Evolutionary conservation across 2,888 invertebrate genomes (phyloP), one percentile per base, ranked within the genome.

Genomic region (Brachyptera risi): DNA sequence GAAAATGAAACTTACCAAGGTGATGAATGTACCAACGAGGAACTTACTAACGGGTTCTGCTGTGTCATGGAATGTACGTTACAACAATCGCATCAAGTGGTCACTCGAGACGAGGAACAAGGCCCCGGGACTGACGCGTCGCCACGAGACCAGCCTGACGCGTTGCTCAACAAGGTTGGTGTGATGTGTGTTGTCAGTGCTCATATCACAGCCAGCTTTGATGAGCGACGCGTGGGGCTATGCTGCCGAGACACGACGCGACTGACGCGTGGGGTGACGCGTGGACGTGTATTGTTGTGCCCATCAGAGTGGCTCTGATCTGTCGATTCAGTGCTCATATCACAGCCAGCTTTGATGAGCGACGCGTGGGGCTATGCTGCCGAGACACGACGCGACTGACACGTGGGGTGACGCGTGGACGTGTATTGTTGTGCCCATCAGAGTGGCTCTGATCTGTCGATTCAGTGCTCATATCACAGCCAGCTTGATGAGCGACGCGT

Each of bases 121-220:
- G 60, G 27, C n/a, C n/a, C n/a, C n/a, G n/a, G n/a, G 35, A 42
- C 21, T 21, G 17, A 4, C 9, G 19, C 4, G 19, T n/a, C 19
- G 3, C 2, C 5, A 21, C 3, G 15, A 42, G 17, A 17, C 27
- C 17, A 31, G 50, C 69, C 78, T 80, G 79, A 56, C 61, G 68
- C 69, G 62, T 78, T 83, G 79, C 91, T 91, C 91, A n/a, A 84
- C 92, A 90, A 92, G 89, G 88, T 90, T 90, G 89, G 80, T 90
- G 92, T 91, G 80, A 83, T 87, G 83, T 92, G 91, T 83, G 76
- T 75, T 72, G 74, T 71, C 70, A 74, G 73, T 71, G n/a, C n/a
- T 79, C 92, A 91, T 94, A 95, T 94, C 94, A 95, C 94, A 95
- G 93, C 93, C 92, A 93, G 94, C 94, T 92, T 93, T 92, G 92